These are phyloP conservation scores for Bombus fervidus DNA, from an alignment of 1,140 invertebrate species.

Conservation along the genomic window DNA sequence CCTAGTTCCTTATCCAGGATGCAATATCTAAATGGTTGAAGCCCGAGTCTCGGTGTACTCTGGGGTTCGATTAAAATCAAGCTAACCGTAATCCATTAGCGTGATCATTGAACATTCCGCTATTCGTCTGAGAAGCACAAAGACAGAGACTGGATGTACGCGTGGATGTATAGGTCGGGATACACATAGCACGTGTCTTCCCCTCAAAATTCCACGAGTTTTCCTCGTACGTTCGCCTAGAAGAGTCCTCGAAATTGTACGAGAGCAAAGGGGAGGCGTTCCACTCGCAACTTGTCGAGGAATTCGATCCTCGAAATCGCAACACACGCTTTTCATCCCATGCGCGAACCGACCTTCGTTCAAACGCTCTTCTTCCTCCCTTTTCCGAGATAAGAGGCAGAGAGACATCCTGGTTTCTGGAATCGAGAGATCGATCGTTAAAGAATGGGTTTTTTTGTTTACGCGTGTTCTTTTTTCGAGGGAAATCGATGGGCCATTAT, in stretches of 20 bases:
- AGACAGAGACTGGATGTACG: not conserved
- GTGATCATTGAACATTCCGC: not conserved
- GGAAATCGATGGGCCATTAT: not conserved
- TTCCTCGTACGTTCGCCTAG: conserved; percentile 39
- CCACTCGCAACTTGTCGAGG: conserved; percentile 42
- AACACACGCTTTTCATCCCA: conserved; percentile 31
- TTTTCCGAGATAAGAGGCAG: not conserved
- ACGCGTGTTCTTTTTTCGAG: not conserved
- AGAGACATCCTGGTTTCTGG: not conserved
- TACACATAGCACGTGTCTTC: not conserved
- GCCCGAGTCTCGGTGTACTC: too few species aligned
- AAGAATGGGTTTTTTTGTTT: too few species aligned
- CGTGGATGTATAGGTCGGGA: not conserved
- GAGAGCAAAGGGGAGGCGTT: conserved; percentile 17
- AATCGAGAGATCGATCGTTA: conserved; percentile 9
- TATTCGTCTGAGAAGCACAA: not conserved
- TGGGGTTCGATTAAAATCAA: not conserved
- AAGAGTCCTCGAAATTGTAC: conserved; percentile 41
- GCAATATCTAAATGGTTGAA: conserved; percentile 26
- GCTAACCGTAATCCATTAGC: conserved; percentile 32
- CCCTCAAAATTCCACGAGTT: conserved; percentile 53
- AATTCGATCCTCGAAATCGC: conserved; percentile 62
- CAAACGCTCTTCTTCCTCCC: not conserved
- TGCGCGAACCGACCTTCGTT: not conserved
- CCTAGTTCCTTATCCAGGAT: not conserved